Evolutionary conservation across 2,888 invertebrate species (phyloP).

Genomic region (Cheilosia scutellata): DNA sequence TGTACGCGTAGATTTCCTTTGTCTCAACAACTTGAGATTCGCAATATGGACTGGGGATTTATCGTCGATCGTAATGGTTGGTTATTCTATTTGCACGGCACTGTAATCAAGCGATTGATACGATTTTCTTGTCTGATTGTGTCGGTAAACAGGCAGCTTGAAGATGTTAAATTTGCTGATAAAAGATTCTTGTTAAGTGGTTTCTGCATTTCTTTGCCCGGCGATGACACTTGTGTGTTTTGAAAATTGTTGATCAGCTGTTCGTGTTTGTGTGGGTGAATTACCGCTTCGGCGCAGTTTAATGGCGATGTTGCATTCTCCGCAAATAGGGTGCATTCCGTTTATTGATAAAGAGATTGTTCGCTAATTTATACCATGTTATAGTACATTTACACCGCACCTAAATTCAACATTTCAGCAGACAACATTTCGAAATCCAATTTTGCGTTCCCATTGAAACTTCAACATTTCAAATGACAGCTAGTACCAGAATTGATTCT

Average conservation of each 20-base stretch:
- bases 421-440: too few relatives aligned
- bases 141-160: constrained; percentile 20
- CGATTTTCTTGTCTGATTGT: neutral
- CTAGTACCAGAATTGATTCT: too few relatives aligned
- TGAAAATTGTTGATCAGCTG: constrained; percentile 48
- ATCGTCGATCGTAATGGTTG: constrained; percentile 39
- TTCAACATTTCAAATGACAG: too few relatives aligned
- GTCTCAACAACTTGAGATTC: constrained; percentile 44
- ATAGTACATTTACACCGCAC: too few relatives aligned
- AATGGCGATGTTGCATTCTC: constrained; percentile 2
- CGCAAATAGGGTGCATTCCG: neutral
- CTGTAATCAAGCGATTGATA: neutral
- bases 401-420: too few relatives aligned
- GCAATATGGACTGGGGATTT: neutral
- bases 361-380: too few relatives aligned
- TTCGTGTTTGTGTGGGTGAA: constrained; percentile 26
- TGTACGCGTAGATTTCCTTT: constrained; percentile 52
- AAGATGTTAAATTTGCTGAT: constrained; percentile 36
- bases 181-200: constrained; percentile 53
- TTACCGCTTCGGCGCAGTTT: constrained; percentile 11
- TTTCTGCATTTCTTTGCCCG: constrained; percentile 54
- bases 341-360: too few relatives aligned
- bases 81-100: constrained; percentile 12
- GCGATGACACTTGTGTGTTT: constrained; percentile 58
- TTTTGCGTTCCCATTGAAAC: too few relatives aligned